phyloP scores from a whole-genome alignment of 1,140 invertebrate species.

The Magallana gigas region DNA sequence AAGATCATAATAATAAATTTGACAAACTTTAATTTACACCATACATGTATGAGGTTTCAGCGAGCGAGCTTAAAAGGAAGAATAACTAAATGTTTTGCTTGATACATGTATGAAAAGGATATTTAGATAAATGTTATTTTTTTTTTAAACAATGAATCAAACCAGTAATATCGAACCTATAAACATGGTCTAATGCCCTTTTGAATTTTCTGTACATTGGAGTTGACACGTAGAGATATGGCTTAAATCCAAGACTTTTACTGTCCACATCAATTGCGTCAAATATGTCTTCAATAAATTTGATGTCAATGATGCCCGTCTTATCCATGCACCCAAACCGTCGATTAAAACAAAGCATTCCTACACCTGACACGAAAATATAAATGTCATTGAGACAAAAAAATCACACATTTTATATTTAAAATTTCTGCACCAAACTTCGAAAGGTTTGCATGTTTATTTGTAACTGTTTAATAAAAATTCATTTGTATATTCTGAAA shows the following conservation, averaged over 20 bases:
- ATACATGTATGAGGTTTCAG: no score
- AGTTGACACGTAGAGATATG: slow-evolving; percentile 1
- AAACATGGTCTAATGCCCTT: neutral
- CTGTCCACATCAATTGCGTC: neutral
- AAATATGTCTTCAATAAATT: neutral
- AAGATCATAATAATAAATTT: no score
- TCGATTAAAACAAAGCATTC: slow-evolving; percentile 37
- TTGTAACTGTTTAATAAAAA: no score
- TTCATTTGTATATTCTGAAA: no score
- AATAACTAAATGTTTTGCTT: no score
- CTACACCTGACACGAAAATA: neutral
- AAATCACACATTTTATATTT: no score
- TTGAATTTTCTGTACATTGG: slow-evolving; percentile 20
- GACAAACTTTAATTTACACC: no score
- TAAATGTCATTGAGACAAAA: no score
- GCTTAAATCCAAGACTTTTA: slow-evolving; percentile 28
- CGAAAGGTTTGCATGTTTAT: no score
- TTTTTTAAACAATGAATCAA: neutral
- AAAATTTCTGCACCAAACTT: no score
- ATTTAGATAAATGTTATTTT: neutral
- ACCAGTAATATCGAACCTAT: neutral
- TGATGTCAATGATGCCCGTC: neutral
- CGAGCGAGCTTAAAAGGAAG: no score
- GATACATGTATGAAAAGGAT: no score
- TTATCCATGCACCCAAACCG: slow-evolving; percentile 28